Conservation (phyloP, 1,140 invertebrate genomes). For the Danaus melanippus region DNA sequence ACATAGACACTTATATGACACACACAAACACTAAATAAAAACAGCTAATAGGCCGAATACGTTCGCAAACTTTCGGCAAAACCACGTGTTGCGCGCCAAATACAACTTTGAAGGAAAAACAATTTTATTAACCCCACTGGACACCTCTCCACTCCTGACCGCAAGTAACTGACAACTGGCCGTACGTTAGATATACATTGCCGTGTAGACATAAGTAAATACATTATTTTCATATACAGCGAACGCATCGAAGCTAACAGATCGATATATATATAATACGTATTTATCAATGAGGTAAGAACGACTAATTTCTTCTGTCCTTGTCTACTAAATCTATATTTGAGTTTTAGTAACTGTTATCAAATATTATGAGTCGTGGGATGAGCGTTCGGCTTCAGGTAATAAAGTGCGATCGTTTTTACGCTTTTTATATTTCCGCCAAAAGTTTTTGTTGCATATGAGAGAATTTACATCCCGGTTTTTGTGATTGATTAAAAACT, state of each 20-base stretch:
- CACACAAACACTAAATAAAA: slow-evolving; percentile 15
- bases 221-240: slow-evolving; percentile 61
- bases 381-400: slow-evolving; percentile 6
- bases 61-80: slow-evolving; percentile 30
- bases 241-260: slow-evolving; percentile 41
- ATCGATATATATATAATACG: slow-evolving; percentile 41
- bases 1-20: slow-evolving; percentile 25
- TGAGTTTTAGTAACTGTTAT: slow-evolving; percentile 7
- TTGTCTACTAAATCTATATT: slow-evolving; percentile 6
- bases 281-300: slow-evolving; percentile 42
- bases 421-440: slow-evolving; percentile 5
- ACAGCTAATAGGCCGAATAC: slow-evolving; percentile 29
- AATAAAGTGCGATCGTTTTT: slow-evolving; percentile 9
- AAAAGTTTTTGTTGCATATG: slow-evolving; percentile 3
- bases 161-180: slow-evolving; percentile 60
- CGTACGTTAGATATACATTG: slow-evolving; percentile 43
- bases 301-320: slow-evolving; percentile 23
- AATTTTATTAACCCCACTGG: slow-evolving; percentile 33
- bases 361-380: not conserved
- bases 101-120: slow-evolving; percentile 30
- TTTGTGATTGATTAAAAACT: not conserved
- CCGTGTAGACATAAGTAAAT: slow-evolving; percentile 46
- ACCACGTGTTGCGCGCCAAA: slow-evolving; percentile 41
- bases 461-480: not conserved
- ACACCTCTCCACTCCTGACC: slow-evolving; percentile 48